Evolutionary conservation across 2,888 invertebrate genomes (phyloP), one percentile per base, ranked within the genome.

Genomic region (Tanytarsus gracilentus): DNA sequence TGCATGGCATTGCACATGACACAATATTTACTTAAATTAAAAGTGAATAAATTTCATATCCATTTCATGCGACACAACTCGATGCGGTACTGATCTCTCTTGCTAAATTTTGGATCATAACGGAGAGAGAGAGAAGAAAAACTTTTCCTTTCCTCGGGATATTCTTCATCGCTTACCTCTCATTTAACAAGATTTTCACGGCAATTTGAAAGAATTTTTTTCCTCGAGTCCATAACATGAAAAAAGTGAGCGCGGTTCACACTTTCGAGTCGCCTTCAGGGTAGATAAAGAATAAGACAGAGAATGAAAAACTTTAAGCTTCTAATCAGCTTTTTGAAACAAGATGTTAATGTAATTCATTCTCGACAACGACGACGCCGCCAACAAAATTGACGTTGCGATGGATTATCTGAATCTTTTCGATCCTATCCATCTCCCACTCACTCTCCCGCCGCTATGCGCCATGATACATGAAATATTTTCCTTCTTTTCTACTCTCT

Each of bases 261-360:
- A 44, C 44, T 44, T 44, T 36, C 16, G 36, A 36, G 14, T 44
- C 23, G 44, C 44, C 21, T 33, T 33, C 21, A 23, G 23, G 44
- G 21, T 14, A 16, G 36, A 36, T n/a, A 11, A 33, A 44, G 44
- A 8, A 44, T 23, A 44, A 4, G n/a, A 33, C 2, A 40, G 23
- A 23, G 11, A 21, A 14, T 7, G 21, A 23, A 23, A 44, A 44
- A 44, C 44, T 44, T 44, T 44, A 44, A 44, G 44, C 44, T 44
- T 18, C 44, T 44, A 44, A 44, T 44, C 55, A 56, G 55, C 39
- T 56, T 56, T 36, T 44, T 40, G 21, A 40, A 56, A 36, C 39
- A 39, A 39, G 55, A 56, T 52, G 52, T 52, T 52, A 29, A 33
- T 29, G 21, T 52, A 52, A 52, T 52, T 56, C 39, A 25, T 36